Evolutionary conservation across 2,888 invertebrate genomes (phyloP).

Genomic region (Spicauda simplicius): DNA sequence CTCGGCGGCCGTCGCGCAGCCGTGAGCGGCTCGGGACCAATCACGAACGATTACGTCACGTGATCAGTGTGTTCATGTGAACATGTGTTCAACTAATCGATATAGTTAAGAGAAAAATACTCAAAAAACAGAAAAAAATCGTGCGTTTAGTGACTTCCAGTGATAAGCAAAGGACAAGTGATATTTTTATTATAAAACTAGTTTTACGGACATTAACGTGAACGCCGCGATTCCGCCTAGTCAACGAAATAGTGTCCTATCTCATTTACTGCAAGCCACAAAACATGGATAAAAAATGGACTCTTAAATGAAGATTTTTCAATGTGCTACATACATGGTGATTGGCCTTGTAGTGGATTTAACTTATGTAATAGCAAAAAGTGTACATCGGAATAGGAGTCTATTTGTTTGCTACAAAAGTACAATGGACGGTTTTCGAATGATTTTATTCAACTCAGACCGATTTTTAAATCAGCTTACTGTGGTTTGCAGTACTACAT

Average conservation of each 20-base stretch:
- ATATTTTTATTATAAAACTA: slow-evolving; percentile 64
- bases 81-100: slow-evolving; percentile 68
- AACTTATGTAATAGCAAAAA: neutral
- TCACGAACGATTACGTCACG: no score
- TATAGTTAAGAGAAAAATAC: slow-evolving; percentile 60
- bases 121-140: slow-evolving; percentile 58
- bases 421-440: slow-evolving; percentile 14
- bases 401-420: neutral
- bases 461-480: neutral
- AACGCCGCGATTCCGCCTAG: slow-evolving; percentile 75
- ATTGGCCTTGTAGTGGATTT: neutral
- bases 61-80: slow-evolving; percentile 33
- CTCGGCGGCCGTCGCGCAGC: slow-evolving; percentile 42
- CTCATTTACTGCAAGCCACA: slow-evolving; percentile 30
- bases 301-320: neutral
- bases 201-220: slow-evolving; percentile 47
- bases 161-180: slow-evolving; percentile 71
- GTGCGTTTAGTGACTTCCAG: slow-evolving; percentile 60
- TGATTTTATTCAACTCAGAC: neutral
- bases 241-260: slow-evolving; percentile 68
- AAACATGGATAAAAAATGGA: neutral
- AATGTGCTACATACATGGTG: no score
- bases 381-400: neutral
- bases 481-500: slow-evolving; percentile 16
- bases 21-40: slow-evolving; percentile 40